phyloP scores from a whole-genome alignment of 2,797 vertebrate genomes.

The Tadarida brasiliensis region DNA sequence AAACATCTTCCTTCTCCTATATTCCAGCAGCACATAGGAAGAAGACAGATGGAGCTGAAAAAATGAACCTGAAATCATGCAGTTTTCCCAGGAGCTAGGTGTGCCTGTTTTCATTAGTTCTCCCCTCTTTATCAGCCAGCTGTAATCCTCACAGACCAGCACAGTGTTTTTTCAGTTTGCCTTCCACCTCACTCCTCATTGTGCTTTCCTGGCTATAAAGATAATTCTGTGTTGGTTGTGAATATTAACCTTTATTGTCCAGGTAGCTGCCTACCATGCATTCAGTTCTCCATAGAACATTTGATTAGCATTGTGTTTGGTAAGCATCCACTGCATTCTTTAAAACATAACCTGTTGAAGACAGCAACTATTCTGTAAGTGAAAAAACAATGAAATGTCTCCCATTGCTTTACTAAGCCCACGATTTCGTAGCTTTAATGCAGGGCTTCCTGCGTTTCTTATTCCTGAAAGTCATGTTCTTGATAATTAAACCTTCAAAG shows the following conservation, averaged over 20 bases:
- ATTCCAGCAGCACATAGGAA: not conserved
- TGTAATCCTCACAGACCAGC: not conserved
- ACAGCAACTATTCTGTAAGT: not conserved
- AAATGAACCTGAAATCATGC: not conserved
- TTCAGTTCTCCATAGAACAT: not conserved
- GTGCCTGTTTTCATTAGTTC: not conserved
- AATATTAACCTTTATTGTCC: slow-evolving; percentile 36
- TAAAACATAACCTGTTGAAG: slow-evolving; percentile 21
- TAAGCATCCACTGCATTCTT: slow-evolving; percentile 25
- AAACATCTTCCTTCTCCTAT: not conserved
- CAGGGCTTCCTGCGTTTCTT: not conserved
- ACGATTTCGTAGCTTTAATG: slow-evolving; percentile 24
- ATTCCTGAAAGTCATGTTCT: not conserved
- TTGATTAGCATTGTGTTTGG: not conserved
- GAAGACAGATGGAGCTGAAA: not conserved
- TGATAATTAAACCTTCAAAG: slow-evolving; percentile 33
- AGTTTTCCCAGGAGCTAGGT: not conserved
- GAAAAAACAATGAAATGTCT: slow-evolving; percentile 1
- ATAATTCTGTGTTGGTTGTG: not conserved
- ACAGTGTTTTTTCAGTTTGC: not conserved
- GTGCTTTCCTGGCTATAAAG: slow-evolving; percentile 1
- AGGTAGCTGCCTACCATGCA: not conserved
- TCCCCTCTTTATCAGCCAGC: not conserved
- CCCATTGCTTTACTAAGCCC: not conserved
- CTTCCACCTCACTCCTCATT: not conserved